Evolutionary conservation across 2,797 vertebrate species (phyloP), one percentile per base, ranked within the genome.

Genomic region (Presbytis comata): DNA sequence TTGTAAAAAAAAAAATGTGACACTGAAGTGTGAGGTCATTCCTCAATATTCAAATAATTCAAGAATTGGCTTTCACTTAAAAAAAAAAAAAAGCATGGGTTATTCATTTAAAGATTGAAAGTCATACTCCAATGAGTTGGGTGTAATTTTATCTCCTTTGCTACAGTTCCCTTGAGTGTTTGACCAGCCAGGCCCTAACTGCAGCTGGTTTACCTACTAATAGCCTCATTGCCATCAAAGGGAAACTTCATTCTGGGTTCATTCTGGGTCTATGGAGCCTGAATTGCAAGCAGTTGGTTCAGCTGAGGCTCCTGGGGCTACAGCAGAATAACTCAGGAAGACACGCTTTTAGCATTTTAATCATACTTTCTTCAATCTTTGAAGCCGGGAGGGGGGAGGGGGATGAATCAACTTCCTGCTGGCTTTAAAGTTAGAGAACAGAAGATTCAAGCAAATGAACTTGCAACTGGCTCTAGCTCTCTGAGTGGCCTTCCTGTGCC

Each of bases 341-440:
- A 78, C 80, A 90, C 81, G 13, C 67, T 85, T 75, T 84, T n/a
- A 91, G 92, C 90, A 93, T 97, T 97, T 95, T 90, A 96, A 97
- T 93, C 80, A 95, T 81, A 88, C 53, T 41, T 88, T 72, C 89
- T 92, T 86, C 88, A 95, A 91, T 24, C 76, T 92, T 81, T 44
- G 48, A 95, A 93, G 80, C 36, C 19, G n/a, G 8, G 53, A 22
- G 17, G 46, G 76, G 87, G 93, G 88, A 76, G 64, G 81, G 70
- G 93, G 14, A 72, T 89, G 89, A 96, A 93, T 76, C 41, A 92
- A 93, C 89, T 97, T 97, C 97, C 93, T 92, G 87, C 48, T 78
- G 53, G 55, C 53, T 92, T 97, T 90, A 70, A 95, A 95, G 55
- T 93, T 57, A 80, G 70, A 92, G 55, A 96, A 84, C 74, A 95